Base-by-base conservation (phyloP, 2,113 vertebrate species). In the Plectropomus leopardus region DNA sequence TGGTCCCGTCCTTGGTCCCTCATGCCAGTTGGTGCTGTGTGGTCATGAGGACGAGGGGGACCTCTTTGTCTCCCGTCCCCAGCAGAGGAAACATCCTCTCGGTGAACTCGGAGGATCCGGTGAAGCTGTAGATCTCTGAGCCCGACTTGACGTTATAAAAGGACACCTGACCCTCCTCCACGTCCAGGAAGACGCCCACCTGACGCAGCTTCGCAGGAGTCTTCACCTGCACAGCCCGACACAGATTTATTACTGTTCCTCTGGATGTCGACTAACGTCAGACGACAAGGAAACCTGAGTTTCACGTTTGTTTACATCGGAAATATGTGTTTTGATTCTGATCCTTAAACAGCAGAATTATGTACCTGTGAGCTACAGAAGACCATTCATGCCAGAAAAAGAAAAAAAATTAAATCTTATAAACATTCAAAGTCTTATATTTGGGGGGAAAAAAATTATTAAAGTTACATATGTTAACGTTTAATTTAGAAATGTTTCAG, bases 61-160 rank as follows among this genome's bases (percentile, higher is more conserved):
- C 85, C 1, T 96, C 95, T 21, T 92, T 95, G 85, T 96, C 95
- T 1, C 89, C 92, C 0, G 94, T 96, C 0, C 94, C 94, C 17
- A 96, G 76, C 79, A 96, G 78, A 16, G 94, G 95, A 21, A 94
- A 89, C 88, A 94, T 91, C 61, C 58, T 91, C 69, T 93, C 93
- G 0, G 70, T 85, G 86, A 94, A 93, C 58, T 83, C 84, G 0
- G 51, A 21, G 0, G 47, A 17, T 0, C 44, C 23, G 7, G 0
- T 61, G 76, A 94, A 95, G 32, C 65, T 82, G 83, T 93, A 93
- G n/a, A 95, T 60, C 87, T 94, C 94, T 0, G 91, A 88, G 4
- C 94, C 92, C 0, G 92, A 87, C 83, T 95, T 95, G 5, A 78
- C 85, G 0, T 96, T 95, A 55, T 85, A 95, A 50, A 96, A 95